Conservation (phyloP, 2,797 vertebrate species). For the Argyrosomus regius region DNA sequence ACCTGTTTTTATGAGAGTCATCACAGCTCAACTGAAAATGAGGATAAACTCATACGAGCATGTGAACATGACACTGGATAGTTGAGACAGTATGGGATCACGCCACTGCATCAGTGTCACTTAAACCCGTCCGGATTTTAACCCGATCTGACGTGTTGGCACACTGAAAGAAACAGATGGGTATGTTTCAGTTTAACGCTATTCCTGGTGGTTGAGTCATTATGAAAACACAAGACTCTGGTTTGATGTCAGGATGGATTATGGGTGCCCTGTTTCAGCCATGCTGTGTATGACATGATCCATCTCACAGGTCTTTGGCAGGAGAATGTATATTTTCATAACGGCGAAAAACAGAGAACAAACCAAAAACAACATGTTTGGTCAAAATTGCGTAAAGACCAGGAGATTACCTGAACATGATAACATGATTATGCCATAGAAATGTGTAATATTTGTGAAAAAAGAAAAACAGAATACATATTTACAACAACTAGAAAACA, state of each 20-base stretch:
- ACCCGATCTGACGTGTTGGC: constrained; percentile 78
- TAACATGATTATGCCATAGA: no score
- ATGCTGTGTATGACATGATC: constrained; percentile 64
- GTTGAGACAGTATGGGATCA: constrained; percentile 70
- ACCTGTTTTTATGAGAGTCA: constrained; percentile 48
- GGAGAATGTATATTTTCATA: constrained; percentile 51
- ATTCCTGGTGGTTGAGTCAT: constrained; percentile 67
- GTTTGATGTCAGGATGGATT: constrained; percentile 79
- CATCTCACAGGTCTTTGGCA: constrained; percentile 50
- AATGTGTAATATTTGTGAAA: background rate
- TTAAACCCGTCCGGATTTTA: constrained; percentile 74
- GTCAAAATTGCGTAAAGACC: background rate
- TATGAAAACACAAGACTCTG: constrained; percentile 79
- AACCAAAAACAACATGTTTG: constrained; percentile 4
- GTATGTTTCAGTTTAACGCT: constrained; percentile 83
- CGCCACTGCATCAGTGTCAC: constrained; percentile 72
- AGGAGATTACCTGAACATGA: background rate
- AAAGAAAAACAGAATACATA: background rate
- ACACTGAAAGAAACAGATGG: constrained; percentile 77
- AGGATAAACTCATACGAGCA: constrained; percentile 66
- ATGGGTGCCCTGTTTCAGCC: constrained; percentile 57
- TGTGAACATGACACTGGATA: constrained; percentile 74
- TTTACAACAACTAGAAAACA: background rate
- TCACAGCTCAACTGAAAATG: constrained; percentile 55
- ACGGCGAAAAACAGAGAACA: constrained; percentile 13